Conservation (phyloP, 2,113 vertebrate species). For the Scomber japonicus region DNA sequence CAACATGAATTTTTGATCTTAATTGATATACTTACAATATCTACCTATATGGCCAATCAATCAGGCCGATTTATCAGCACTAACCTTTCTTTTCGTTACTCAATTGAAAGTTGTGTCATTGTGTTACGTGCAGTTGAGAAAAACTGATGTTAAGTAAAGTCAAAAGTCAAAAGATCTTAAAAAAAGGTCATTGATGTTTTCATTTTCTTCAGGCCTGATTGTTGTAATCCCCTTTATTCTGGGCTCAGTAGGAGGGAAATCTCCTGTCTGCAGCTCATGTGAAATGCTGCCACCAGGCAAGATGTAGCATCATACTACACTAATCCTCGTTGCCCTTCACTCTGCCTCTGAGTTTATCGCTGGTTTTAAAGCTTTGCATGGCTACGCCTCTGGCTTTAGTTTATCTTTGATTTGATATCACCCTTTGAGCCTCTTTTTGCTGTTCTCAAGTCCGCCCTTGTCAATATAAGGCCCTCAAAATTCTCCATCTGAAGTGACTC, state of each 20-base stretch:
- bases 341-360: neutral
- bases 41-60: too few species aligned
- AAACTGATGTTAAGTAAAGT: neutral
- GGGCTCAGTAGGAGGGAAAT: neutral
- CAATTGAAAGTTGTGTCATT: neutral
- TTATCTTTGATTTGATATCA: too few species aligned
- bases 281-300: too few species aligned
- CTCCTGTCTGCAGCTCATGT: conserved; percentile 1
- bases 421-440: too few species aligned
- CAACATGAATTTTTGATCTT: too few species aligned
- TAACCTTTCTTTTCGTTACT: neutral
- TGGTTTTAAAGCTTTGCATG: too few species aligned
- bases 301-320: neutral
- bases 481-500: too few species aligned
- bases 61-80: too few species aligned
- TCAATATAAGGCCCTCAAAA: too few species aligned
- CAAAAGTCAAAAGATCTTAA: neutral
- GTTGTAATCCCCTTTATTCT: conserved; percentile 1
- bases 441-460: too few species aligned
- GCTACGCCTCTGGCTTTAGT: too few species aligned
- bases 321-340: neutral
- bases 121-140: neutral
- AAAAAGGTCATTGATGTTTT: neutral
- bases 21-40: too few species aligned
- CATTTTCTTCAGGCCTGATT: neutral